A percentile compares a stretch with the other conserved stretches of the same genome.
phyloP scores from a whole-genome alignment of 2,888 invertebrate genomes.

The Malacosoma neustria region DNA sequence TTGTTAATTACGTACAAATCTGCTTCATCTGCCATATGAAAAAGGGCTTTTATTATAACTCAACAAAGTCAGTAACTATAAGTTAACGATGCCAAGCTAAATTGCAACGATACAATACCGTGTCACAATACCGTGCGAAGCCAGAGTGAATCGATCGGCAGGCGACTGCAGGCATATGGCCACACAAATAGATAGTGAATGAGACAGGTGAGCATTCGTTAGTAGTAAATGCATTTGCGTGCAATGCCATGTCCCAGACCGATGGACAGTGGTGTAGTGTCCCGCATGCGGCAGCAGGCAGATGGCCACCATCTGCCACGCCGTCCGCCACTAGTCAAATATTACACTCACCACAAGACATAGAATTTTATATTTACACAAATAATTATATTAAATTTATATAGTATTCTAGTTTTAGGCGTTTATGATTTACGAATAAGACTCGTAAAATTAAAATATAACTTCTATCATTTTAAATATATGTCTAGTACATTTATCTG shows the following conservation, averaged over 20 bases:
- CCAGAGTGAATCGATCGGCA: not conserved
- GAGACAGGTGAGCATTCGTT: not conserved
- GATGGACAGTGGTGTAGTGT: not conserved
- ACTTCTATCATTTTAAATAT: slow-evolving; percentile 39
- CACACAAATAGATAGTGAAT: not conserved
- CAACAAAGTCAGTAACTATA: too few species aligned
- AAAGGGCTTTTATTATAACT: too few species aligned
- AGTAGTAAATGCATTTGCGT: not conserved
- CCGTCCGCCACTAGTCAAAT: slow-evolving; percentile 73
- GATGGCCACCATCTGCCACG: slow-evolving; percentile 28
- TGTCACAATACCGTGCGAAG: not conserved
- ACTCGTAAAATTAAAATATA: slow-evolving; percentile 31
- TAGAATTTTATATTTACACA: slow-evolving; percentile 76
- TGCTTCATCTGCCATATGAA: too few species aligned
- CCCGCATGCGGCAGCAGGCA: slow-evolving; percentile 17
- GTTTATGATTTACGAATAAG: slow-evolving; percentile 65
- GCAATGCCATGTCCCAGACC: not conserved
- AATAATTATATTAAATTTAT: slow-evolving; percentile 73
- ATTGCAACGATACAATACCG: not conserved
- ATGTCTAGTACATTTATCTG: slow-evolving; percentile 52
- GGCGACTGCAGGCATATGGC: not conserved
- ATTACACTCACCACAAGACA: slow-evolving; percentile 68
- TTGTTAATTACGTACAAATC: too few species aligned
- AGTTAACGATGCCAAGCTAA: not conserved
- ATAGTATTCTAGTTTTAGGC: slow-evolving; percentile 75